Percentiles rank a stretch among this genome's conserved stretches.
Conservation (phyloP, 2,888 invertebrate species). For the Sarcophaga variegata region DNA sequence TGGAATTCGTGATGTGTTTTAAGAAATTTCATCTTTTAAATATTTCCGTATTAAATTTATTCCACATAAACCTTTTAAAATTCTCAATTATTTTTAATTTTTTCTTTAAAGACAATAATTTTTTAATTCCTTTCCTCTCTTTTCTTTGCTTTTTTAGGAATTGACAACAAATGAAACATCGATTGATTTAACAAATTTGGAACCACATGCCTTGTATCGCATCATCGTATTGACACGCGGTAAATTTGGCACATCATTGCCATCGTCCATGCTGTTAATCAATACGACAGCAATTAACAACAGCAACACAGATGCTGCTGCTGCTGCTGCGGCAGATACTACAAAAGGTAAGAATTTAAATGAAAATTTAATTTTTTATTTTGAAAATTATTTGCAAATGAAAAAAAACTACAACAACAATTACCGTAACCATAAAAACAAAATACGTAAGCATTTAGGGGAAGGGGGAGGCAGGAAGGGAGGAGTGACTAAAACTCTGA, state of each 20-base stretch:
- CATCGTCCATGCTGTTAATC: slow-evolving; percentile 90
- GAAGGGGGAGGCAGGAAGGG: too few species aligned
- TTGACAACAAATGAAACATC: slow-evolving; percentile 86
- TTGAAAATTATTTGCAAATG: background rate
- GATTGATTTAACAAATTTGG: slow-evolving; percentile 85
- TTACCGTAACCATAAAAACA: slow-evolving; percentile 2
- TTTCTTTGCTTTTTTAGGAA: slow-evolving; percentile 83
- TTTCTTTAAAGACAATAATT: background rate
- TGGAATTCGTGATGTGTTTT: too few species aligned
- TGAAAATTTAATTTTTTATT: slow-evolving; percentile 17
- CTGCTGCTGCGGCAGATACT: slow-evolving; percentile 23
- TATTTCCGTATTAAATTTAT: background rate
- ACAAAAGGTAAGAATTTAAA: slow-evolving; percentile 74
- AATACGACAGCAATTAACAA: slow-evolving; percentile 84
- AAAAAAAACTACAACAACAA: background rate
- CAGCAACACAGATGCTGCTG: slow-evolving; percentile 21
- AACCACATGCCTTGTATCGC: slow-evolving; percentile 88
- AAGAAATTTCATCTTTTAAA: background rate
- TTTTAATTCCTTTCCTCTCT: background rate
- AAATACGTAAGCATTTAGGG: slow-evolving; percentile 4
- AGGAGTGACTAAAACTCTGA: slow-evolving; percentile 32
- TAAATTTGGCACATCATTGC: slow-evolving; percentile 89
- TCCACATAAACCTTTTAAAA: background rate
- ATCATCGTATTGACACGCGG: slow-evolving; percentile 91
- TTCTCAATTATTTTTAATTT: background rate